phyloP scores from a whole-genome alignment of 2,797 vertebrate species.

The Platalea minor region DNA sequence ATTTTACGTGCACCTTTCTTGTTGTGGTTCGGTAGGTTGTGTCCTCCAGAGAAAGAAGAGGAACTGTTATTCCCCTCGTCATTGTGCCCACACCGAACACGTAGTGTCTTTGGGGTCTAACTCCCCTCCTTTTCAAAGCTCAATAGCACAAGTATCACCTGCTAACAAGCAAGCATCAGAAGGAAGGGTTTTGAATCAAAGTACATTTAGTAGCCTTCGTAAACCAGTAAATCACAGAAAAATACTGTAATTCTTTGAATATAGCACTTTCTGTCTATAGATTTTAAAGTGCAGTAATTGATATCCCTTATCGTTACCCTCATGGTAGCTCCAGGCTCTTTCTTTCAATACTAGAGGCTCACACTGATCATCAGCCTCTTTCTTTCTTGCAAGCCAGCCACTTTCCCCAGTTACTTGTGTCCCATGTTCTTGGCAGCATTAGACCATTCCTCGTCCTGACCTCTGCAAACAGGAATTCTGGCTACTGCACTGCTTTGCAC shows the following conservation, averaged over 20 bases:
- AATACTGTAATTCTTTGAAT: neutral
- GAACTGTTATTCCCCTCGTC: rapidly evolving
- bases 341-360: rapidly evolving
- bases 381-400: neutral
- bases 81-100: neutral
- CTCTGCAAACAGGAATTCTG: neutral
- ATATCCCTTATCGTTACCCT: too few relatives aligned
- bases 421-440: neutral
- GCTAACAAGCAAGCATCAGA: neutral
- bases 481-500: neutral
- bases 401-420: neutral
- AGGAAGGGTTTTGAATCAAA: neutral
- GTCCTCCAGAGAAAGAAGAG: neutral
- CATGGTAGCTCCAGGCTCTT: neutral
- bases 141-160: neutral
- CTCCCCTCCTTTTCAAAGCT: neutral
- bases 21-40: neutral
- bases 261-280: neutral
- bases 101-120: neutral
- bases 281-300: neutral
- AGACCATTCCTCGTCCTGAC: neutral
- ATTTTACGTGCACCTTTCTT: neutral
- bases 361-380: neutral
- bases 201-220: neutral
- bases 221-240: neutral